phyloP scores from a whole-genome alignment of 2,888 invertebrate species.

The Carabus problematicus region DNA sequence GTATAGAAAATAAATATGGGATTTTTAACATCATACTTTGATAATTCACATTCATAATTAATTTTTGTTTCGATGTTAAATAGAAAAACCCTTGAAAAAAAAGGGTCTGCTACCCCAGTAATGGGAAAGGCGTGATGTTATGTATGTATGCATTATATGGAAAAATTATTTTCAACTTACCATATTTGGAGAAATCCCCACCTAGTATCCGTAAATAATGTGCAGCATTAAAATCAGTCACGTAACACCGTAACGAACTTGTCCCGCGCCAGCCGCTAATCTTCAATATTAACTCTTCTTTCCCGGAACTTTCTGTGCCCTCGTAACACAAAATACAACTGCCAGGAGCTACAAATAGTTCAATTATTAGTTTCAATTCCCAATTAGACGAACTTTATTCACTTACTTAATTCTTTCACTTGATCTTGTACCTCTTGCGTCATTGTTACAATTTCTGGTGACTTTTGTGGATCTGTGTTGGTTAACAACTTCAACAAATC shows the following conservation, averaged over 20 bases:
- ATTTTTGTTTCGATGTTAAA: slow-evolving; percentile 15
- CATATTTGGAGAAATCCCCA: slow-evolving; percentile 84
- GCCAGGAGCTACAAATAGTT: slow-evolving; percentile 64
- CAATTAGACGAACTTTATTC: neutral
- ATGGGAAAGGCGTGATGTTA: no score
- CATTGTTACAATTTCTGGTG: slow-evolving; percentile 77
- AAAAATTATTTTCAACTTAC: slow-evolving; percentile 60
- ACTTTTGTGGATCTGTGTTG: slow-evolving; percentile 79
- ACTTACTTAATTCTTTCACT: slow-evolving; percentile 74
- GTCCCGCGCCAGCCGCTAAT: slow-evolving; percentile 93
- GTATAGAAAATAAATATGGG: slow-evolving; percentile 12
- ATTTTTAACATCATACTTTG: neutral
- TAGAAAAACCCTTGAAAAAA: no score
- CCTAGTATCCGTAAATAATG: slow-evolving; percentile 88
- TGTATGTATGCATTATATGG: no score
- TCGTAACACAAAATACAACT: slow-evolving; percentile 79
- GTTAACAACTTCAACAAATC: slow-evolving; percentile 82
- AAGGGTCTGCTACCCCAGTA: no score
- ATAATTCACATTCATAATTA: neutral
- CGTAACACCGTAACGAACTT: slow-evolving; percentile 85
- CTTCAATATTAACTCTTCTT: slow-evolving; percentile 64
- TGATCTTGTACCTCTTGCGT: slow-evolving; percentile 71
- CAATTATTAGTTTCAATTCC: neutral
- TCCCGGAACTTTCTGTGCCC: slow-evolving; percentile 54
- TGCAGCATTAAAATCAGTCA: slow-evolving; percentile 82